phyloP scores from a whole-genome alignment of 2,888 invertebrate genomes.

The Gastrophysa polygoni region DNA sequence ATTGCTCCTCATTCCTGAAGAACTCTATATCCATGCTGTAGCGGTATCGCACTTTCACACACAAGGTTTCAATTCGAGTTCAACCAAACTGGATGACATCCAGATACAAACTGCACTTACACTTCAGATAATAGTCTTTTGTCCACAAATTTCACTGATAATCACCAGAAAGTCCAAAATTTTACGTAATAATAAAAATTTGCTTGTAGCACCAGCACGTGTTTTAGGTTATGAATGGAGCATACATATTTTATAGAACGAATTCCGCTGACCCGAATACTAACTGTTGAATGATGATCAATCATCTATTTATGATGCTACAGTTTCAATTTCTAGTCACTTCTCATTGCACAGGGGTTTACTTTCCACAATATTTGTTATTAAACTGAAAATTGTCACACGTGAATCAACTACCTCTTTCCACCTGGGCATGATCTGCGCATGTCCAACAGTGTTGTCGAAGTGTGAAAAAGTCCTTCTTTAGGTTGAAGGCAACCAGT shows the following conservation, averaged over 20 bases:
- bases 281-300: slow-evolving; percentile 15
- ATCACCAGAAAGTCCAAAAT: slow-evolving; percentile 10
- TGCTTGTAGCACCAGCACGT: slow-evolving; percentile 33
- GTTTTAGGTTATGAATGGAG: slow-evolving; percentile 40
- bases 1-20: slow-evolving; percentile 61
- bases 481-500: too few relatives aligned
- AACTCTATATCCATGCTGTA: slow-evolving; percentile 62
- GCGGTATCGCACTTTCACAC: slow-evolving; percentile 26
- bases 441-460: background rate
- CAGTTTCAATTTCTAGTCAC: slow-evolving; percentile 16
- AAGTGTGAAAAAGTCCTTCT: too few relatives aligned
- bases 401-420: slow-evolving; percentile 43
- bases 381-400: slow-evolving; percentile 41
- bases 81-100: slow-evolving; percentile 2
- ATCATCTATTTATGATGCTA: slow-evolving; percentile 14
- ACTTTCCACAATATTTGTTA: slow-evolving; percentile 32
- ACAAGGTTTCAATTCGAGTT: too few relatives aligned
- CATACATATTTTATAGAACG: slow-evolving; percentile 38
- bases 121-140: background rate
- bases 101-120: background rate
- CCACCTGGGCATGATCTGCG: slow-evolving; percentile 21
- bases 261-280: slow-evolving; percentile 16
- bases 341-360: background rate
- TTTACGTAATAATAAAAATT: slow-evolving; percentile 35
- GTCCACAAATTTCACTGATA: background rate